Conservation (phyloP, 1,140 invertebrate species). For the Dermatophagoides farinae region DNA sequence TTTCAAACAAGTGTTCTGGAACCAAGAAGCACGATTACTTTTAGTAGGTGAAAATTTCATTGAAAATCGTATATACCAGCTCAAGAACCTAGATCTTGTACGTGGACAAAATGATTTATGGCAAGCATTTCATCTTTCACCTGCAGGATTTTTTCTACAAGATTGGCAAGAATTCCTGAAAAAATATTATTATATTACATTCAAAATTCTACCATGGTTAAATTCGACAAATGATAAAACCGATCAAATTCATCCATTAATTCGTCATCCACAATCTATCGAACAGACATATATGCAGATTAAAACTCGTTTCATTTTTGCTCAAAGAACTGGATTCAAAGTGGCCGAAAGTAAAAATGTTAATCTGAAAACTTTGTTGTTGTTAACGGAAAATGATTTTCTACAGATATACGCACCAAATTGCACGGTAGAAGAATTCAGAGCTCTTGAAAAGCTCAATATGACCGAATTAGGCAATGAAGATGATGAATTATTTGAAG, state of each 20-base stretch:
- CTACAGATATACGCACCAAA: neutral
- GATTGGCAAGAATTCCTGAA: conserved; percentile 14
- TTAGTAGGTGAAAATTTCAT: neutral
- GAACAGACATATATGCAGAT: conserved; percentile 2
- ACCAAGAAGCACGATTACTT: neutral
- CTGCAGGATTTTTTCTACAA: conserved; percentile 13
- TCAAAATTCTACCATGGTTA: conserved; percentile 11
- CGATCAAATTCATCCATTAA: neutral
- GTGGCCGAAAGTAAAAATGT: neutral
- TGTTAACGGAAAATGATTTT: neutral
- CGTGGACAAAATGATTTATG: conserved; percentile 11
- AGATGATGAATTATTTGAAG: conserved; percentile 9
- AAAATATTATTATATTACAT: conserved; percentile 15
- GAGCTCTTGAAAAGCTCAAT: neutral
- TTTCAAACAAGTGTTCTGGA: neutral
- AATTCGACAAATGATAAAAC: neutral
- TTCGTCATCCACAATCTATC: neutral
- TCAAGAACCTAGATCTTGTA: conserved; percentile 3
- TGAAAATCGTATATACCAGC: neutral
- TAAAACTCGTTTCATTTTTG: conserved; percentile 10
- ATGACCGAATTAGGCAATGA: neutral
- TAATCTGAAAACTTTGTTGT: conserved; percentile 1
- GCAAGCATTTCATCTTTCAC: conserved; percentile 2
- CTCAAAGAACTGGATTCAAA: conserved; percentile 1
- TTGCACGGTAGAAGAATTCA: conserved; percentile 6